A percentile compares a stretch with the other conserved stretches of the same genome.
These are phyloP conservation scores for Melinopterus prodromus DNA, from an alignment of 2,888 invertebrate species.

Conservation along the genomic window DNA sequence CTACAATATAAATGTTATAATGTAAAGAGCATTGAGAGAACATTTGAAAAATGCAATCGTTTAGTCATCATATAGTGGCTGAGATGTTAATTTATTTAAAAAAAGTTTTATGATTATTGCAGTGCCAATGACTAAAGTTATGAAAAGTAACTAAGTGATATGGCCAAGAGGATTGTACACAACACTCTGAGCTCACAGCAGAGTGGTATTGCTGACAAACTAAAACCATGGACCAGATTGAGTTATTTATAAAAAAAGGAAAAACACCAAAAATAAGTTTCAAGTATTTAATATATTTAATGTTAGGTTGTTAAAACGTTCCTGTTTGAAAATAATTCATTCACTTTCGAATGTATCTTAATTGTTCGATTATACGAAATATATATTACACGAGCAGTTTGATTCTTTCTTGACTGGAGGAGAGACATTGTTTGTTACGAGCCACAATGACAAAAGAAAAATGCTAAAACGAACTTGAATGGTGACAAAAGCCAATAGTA, in stretches of 20 bases:
- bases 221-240: neutral
- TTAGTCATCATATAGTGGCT: neutral
- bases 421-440: neutral
- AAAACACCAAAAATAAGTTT: neutral
- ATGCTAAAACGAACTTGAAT: constrained; percentile 7
- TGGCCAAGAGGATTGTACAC: constrained; percentile 36
- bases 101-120: constrained; percentile 35
- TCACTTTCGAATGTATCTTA: neutral
- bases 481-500: neutral
- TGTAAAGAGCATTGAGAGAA: neutral
- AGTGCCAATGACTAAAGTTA: constrained; percentile 38
- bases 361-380: neutral
- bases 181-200: constrained; percentile 7
- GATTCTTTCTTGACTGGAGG: neutral
- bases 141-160: constrained; percentile 33
- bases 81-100: constrained; percentile 22
- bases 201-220: constrained; percentile 33
- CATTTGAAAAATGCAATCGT: neutral
- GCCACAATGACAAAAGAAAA: constrained; percentile 28
- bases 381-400: neutral
- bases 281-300: neutral
- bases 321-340: neutral
- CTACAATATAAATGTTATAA: constrained; percentile 23
- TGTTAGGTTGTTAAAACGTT: constrained; percentile 10
- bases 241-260: constrained; percentile 5